phyloP scores from a whole-genome alignment of 2,797 vertebrate species.

The Syngnathus rostellatus region DNA sequence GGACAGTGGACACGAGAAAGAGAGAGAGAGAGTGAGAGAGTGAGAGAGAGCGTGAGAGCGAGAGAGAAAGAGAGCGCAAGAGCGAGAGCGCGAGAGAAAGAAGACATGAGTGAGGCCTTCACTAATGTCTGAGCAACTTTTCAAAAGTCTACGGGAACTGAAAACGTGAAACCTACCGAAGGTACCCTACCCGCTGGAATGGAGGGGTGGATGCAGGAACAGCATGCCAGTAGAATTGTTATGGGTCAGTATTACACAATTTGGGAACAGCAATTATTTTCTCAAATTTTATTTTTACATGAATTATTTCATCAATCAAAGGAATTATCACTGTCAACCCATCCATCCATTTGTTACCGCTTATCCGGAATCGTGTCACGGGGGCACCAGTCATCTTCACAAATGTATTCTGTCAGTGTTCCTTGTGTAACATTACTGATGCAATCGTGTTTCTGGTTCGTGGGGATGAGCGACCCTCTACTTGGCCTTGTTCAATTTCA shows the following conservation, averaged over 20 bases:
- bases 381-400: not conserved
- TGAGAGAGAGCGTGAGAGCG: conserved; percentile 55
- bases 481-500: conserved; percentile 60
- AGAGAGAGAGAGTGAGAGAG: conserved; percentile 40
- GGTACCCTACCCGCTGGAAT: too few relatives aligned
- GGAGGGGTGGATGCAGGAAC: conserved; percentile 50
- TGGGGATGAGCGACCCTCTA: conserved; percentile 59
- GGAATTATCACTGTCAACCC: not conserved
- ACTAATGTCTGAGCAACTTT: conserved; percentile 70
- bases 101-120: conserved; percentile 65
- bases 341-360: too few relatives aligned
- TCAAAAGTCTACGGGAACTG: conserved; percentile 77
- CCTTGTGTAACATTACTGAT: conserved; percentile 45
- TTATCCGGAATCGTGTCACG: too few relatives aligned
- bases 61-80: conserved; percentile 52
- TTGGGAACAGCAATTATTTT: too few relatives aligned
- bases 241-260: too few relatives aligned
- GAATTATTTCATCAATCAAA: not conserved
- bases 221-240: conserved; percentile 15
- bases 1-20: conserved; percentile 71
- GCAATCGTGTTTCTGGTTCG: conserved; percentile 69
- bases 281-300: not conserved
- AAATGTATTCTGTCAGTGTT: conserved; percentile 51
- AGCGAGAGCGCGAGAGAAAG: too few relatives aligned
- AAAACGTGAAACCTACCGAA: conserved; percentile 72